These are phyloP conservation scores for Eclectus roratus DNA, from an alignment of 2,113 vertebrate species.

Conservation along the genomic window DNA sequence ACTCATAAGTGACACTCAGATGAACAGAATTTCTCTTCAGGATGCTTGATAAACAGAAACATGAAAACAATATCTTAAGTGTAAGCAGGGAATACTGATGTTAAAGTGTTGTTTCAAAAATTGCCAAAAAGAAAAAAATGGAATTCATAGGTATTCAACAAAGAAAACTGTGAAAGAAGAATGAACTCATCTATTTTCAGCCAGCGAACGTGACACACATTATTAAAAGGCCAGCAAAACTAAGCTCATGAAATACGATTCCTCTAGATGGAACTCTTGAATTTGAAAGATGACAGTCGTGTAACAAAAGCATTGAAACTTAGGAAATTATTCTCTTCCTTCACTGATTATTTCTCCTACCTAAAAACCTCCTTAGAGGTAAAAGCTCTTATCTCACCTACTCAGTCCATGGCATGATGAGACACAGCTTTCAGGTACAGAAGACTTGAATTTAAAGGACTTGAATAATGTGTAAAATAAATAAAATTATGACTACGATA, in stretches of 20 bases:
- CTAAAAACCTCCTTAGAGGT: background rate
- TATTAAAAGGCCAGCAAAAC: constrained; percentile 1
- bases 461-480: constrained; percentile 32
- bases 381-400: constrained; percentile 26
- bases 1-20: constrained; percentile 2
- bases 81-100: background rate
- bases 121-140: background rate
- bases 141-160: background rate
- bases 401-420: background rate
- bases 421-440: background rate
- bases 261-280: constrained; percentile 60
- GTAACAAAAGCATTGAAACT: constrained; percentile 10
- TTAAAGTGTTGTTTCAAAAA: background rate
- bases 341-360: background rate
- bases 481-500: background rate
- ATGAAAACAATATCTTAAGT: background rate
- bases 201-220: background rate
- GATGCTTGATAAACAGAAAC: background rate
- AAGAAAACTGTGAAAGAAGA: background rate
- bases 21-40: background rate
- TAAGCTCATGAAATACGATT: constrained; percentile 21
- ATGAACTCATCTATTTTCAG: background rate
- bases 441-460: constrained; percentile 29
- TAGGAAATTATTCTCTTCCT: constrained; percentile 35
- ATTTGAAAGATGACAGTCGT: constrained; percentile 15